Conservation (phyloP, 2,888 invertebrate species). For the Choristoneura rosaceana region DNA sequence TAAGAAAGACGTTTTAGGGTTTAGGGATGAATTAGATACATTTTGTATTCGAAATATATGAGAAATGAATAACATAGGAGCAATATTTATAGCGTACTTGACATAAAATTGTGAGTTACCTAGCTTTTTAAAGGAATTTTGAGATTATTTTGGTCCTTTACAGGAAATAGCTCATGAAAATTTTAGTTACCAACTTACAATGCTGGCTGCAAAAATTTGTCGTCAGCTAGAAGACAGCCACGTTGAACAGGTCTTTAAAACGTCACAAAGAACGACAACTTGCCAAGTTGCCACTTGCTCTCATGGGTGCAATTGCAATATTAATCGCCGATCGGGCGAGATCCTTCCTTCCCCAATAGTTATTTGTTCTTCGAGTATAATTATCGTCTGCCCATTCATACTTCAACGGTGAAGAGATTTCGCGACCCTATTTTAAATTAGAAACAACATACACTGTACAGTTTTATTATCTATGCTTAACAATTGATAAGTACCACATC, state of each 20-base stretch:
- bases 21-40: not conserved
- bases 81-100: conserved; percentile 1
- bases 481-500: not conserved
- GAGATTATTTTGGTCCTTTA: not conserved
- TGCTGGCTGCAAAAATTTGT: not conserved
- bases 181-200: not conserved
- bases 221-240: no score
- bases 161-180: not conserved
- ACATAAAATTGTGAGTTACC: not conserved
- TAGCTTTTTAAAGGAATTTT: no score
- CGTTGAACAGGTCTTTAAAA: no score
- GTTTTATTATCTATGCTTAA: conserved; percentile 9
- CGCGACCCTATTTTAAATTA: not conserved
- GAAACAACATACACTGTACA: not conserved
- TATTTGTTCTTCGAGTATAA: no score
- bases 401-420: not conserved
- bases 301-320: no score
- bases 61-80: not conserved
- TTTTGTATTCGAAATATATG: conserved; percentile 14
- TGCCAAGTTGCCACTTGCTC: no score
- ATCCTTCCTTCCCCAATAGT: no score
- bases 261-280: no score
- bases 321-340: no score
- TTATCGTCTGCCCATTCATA: no score
- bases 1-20: conserved; percentile 20